A percentile compares a stretch with the other conserved stretches of the same genome.
Evolutionary conservation across 2,888 invertebrate genomes (phyloP).

Genomic region (Nomada fabriciana): DNA sequence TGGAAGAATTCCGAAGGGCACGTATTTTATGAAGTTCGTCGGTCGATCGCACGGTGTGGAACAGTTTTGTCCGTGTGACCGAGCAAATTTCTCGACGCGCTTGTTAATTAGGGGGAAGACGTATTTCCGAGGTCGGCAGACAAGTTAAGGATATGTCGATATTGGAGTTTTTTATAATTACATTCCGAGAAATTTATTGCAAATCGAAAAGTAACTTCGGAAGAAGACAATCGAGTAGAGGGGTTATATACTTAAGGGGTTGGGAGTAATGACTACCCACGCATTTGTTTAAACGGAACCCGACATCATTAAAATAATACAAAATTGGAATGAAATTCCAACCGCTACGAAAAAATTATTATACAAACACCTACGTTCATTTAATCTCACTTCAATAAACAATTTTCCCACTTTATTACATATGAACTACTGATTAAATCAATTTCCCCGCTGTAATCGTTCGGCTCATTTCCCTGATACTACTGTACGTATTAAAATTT

Average conservation of each 20-base stretch:
- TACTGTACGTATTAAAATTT: constrained; percentile 24
- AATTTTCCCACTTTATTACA: constrained; percentile 30
- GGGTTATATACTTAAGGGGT: too few species aligned
- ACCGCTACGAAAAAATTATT: constrained; percentile 34
- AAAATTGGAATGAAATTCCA: neutral
- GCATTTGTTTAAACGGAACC: too few species aligned
- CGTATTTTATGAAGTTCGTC: constrained; percentile 57
- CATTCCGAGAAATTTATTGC: too few species aligned
- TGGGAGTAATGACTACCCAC: too few species aligned
- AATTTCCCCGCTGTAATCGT: constrained; percentile 9
- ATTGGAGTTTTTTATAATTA: too few species aligned
- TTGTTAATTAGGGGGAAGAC: too few species aligned
- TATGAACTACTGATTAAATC: constrained; percentile 34
- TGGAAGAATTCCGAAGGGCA: constrained; percentile 61
- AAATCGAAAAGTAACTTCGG: too few species aligned
- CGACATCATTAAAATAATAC: too few species aligned
- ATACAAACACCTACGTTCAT: constrained; percentile 17
- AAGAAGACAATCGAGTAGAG: too few species aligned
- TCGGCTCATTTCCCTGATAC: neutral
- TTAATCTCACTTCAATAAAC: constrained; percentile 26
- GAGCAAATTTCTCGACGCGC: neutral
- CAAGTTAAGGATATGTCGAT: too few species aligned
- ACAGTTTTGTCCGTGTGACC: constrained; percentile 14
- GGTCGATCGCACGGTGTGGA: constrained; percentile 34
- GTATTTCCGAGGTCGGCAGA: too few species aligned